Evolutionary conservation across 2,113 vertebrate species (phyloP), one percentile per base, ranked within the genome.

Genomic region (Bambusicola thoracicus): DNA sequence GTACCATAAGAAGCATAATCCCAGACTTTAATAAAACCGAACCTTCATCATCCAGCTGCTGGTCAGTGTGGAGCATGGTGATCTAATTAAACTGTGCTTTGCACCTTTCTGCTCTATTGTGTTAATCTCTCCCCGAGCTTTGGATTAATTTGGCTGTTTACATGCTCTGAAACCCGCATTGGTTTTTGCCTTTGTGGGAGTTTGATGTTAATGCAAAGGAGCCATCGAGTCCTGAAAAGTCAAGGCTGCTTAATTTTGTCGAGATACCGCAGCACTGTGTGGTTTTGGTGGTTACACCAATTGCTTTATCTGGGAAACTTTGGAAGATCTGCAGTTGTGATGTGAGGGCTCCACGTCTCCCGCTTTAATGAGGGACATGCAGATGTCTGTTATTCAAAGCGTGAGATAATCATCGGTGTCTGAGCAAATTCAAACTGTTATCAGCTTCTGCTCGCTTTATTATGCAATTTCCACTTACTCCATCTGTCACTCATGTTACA

Each of bases 71-170:
- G 69, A 95, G 65, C 90, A 82, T 90, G 73, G 88, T 95, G 83
- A 84, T 94, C 66, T 93, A 90, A 94, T 95, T 95, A 94, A 82
- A 77, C 51, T 41, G 22, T 82, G 83, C 87, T 95, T 89, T 80
- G 32, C 86, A 89, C 78, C 62, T 94, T 95, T 89, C 75, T 80
- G 15, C 41, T 95, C 77, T 73, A 80, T 67, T 69, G 16, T 93
- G 86, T 80, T 92, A 66, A 61, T 87, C 92, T 92, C 67, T 88
- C 53, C 59, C 78, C 1, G 10, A 94, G 88, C 13, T 87, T 63
- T 2, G 9, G 81, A 93, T 97, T 95, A 85, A 87, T 89, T 81
- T 65, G 70, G 49, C 65, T 92, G 49, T 95, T 90, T 62, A 62
- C 19, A 41, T 51, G 48, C 59, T 75, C 2, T 75, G 51, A 86